A percentile compares a stretch with the other conserved stretches of the same genome.
Evolutionary conservation across 2,113 vertebrate genomes (phyloP).

Genomic region (Phaetusa simplex): DNA sequence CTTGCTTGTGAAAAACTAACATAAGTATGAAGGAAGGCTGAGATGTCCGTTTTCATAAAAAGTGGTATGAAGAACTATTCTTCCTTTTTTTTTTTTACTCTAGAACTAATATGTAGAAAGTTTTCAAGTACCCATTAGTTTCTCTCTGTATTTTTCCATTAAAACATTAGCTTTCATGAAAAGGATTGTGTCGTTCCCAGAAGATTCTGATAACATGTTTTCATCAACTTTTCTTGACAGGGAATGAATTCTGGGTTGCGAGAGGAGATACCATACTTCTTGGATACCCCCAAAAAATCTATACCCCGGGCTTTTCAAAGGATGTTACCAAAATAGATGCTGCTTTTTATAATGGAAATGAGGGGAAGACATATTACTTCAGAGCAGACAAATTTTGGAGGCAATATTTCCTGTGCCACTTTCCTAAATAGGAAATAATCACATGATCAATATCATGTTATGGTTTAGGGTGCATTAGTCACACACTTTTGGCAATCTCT

Average conservation of each 20-base stretch:
- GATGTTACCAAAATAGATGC: slow-evolving; percentile 77
- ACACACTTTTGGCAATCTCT: background rate
- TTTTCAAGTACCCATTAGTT: background rate
- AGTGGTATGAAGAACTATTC: background rate
- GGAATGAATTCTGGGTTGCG: slow-evolving; percentile 81
- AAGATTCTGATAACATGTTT: background rate
- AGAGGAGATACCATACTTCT: slow-evolving; percentile 73
- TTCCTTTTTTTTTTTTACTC: background rate
- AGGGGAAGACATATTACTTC: slow-evolving; percentile 80
- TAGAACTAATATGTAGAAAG: background rate
- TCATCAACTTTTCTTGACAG: slow-evolving; percentile 61
- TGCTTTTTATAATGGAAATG: slow-evolving; percentile 74
- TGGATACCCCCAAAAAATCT: slow-evolving; percentile 79
- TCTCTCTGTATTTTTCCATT: background rate
- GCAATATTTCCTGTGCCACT: slow-evolving; percentile 42
- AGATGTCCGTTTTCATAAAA: background rate
- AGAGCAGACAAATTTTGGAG: slow-evolving; percentile 82
- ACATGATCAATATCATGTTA: background rate
- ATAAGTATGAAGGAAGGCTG: background rate
- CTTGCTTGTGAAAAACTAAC: background rate
- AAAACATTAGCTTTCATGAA: background rate
- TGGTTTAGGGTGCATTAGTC: background rate
- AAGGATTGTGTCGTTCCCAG: background rate
- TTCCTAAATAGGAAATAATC: background rate
- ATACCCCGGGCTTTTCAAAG: slow-evolving; percentile 78